Base-by-base conservation (phyloP, 1,140 invertebrate species). In the Hesperophylax magnus region DNA sequence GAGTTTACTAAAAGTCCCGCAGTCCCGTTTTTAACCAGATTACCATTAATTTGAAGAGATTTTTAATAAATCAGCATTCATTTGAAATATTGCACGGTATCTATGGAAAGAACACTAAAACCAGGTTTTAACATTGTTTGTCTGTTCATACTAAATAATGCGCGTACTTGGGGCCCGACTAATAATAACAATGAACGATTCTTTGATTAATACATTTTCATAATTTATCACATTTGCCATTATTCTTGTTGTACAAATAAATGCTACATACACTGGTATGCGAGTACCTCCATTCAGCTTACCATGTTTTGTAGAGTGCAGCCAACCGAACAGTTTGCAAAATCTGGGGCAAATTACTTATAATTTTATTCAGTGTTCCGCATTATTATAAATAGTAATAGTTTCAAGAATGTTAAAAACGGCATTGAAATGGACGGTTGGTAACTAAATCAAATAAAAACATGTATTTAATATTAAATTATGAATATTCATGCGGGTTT, bases 181-280 rank as follows among this genome's bases (percentile, higher is more conserved):
- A 39, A 47, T 47, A 47, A 72, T 58, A n/a, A n/a, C n/a, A 80
- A 61, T 80, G 22, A 76, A 53, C 53, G 65, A 74, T 39, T 61
- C 58, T 56, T 80, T 80, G 81, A 83, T 83, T 83, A 80, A 83
- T 78, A 83, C 81, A 80, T 83, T 83, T 80, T 80, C 63, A 77
- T 80, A 80, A 83, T 83, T 80, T 65, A 80, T 80, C 74, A 80
- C 74, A 65, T 54, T 79, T 82, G 52, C 81, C 67, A 61, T 78
- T 39, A 53, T 74, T 61, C 11, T 8, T 75, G 79, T 52, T 31
- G 11, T 31, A 15, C 27, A 75, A n/a, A 60, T 34, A 75, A 74
- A 74, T 58, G 71, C 15, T 65, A 52, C 34, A 79, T 39, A n/a
- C 61, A 31, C 61, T 5, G 61, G 18, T 17, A 17, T 15, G 56